phyloP scores from a whole-genome alignment of 2,797 vertebrate species.

The Echiichthys vipera region DNA sequence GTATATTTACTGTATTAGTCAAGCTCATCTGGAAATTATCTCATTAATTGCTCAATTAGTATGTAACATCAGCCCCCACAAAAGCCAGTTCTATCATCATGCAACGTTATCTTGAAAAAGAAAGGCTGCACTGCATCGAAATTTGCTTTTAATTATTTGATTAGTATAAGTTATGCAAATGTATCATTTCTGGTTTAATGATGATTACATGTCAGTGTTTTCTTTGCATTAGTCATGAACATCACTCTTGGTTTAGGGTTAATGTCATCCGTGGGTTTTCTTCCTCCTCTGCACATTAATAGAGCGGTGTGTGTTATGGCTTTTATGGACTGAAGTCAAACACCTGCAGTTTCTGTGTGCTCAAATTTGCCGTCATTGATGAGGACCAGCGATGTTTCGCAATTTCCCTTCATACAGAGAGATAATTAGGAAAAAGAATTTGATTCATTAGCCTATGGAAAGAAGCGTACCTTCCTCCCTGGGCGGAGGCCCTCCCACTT shows the following conservation, averaged over 20 bases:
- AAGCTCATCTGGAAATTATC: constrained; percentile 77
- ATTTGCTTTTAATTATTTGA: constrained; percentile 71
- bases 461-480: constrained; percentile 62
- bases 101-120: constrained; percentile 74
- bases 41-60: constrained; percentile 79
- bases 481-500: constrained; percentile 66
- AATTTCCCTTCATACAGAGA: constrained; percentile 58
- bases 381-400: constrained; percentile 60
- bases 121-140: constrained; percentile 58
- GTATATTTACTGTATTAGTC: constrained; percentile 78
- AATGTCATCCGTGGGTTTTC: constrained; percentile 71
- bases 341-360: constrained; percentile 56
- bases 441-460: constrained; percentile 81
- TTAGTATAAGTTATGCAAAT: constrained; percentile 66
- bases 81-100: constrained; percentile 69
- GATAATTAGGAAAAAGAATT: constrained; percentile 80
- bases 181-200: constrained; percentile 67
- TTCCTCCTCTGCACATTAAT: constrained; percentile 65
- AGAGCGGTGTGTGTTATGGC: constrained; percentile 20
- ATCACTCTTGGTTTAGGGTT: constrained; percentile 64
- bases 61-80: constrained; percentile 71
- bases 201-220: constrained; percentile 61
- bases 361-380: constrained; percentile 46
- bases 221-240: constrained; percentile 40
- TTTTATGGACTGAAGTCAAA: constrained; percentile 60